Base-by-base conservation (phyloP, 2,888 invertebrate genomes). In the Erebia palarica region DNA sequence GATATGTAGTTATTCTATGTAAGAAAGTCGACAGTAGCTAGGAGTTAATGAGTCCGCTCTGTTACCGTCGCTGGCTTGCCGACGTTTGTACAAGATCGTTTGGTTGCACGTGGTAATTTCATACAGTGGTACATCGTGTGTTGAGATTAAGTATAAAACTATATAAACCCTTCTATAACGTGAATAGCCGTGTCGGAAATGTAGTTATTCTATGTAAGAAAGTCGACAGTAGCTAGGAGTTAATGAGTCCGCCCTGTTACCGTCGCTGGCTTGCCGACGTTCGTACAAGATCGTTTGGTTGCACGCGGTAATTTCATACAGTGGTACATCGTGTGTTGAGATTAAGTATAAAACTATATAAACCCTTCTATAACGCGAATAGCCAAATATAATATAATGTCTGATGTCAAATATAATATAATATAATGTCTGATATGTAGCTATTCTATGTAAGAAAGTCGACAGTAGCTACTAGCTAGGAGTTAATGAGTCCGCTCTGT, bases 401-500 rank as follows among this genome's bases (percentile, higher is more conserved):
- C n/a, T n/a, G n/a, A n/a, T n/a, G n/a, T n/a, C n/a, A n/a, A n/a
- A n/a, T n/a, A n/a, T n/a, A n/a, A n/a, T n/a, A n/a, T n/a, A n/a
- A n/a, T n/a, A n/a, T n/a, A n/a, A n/a, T n/a, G n/a, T 47, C 18
- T 60, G 71, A 42, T 51, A 14, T 16, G 11, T 55, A 65, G n/a
- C 55, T 27, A 42, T 59, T 73, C 69, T 68, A 16, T 75, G 74
- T 16, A 42, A 67, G 60, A 53, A 76, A 76, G 79, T 75, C 78
- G 78, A 76, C 80, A 79, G 81, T 80, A 77, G 81, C 79, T 75
- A 79, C 81, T 80, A 77, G 81, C 79, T 75, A 77, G 81, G 80
- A 85, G 84, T 84, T 86, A 86, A 86, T 85, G 85, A 86, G 79
- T 59, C 72, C 74, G 82, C 84, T 84, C 83, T 84, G 84, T 85